phyloP scores from a whole-genome alignment of 2,113 vertebrate genomes.

The Hypocryptadius cinnamomeus region DNA sequence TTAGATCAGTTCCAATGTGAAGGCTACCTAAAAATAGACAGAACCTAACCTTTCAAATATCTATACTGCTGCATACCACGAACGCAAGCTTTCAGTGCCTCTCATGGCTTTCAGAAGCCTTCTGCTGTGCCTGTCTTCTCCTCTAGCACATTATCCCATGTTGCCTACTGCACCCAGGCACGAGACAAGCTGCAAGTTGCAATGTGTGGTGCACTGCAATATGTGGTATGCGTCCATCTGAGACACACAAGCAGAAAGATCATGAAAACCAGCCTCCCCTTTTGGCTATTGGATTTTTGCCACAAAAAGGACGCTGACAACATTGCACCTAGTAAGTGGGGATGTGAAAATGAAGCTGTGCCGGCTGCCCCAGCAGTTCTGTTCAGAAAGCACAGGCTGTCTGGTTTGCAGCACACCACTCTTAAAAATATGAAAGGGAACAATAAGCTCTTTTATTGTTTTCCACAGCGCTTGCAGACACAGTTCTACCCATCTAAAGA shows the following conservation, averaged over 20 bases:
- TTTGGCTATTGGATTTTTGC: background rate
- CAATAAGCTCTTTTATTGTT: constrained; percentile 16
- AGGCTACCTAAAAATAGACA: constrained; percentile 69
- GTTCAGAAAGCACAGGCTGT: background rate
- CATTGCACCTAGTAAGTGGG: background rate
- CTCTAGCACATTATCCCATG: background rate
- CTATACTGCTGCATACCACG: constrained; percentile 44
- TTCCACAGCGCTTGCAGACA: background rate
- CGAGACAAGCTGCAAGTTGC: background rate
- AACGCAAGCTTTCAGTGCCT: constrained; percentile 17
- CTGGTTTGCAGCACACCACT: background rate
- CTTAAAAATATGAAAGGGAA: background rate
- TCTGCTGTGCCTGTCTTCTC: constrained; percentile 18
- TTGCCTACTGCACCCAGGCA: background rate
- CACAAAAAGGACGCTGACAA: background rate
- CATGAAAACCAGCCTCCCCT: background rate
- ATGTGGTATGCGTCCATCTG: background rate
- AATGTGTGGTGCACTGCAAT: background rate
- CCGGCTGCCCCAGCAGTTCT: background rate
- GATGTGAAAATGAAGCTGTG: background rate
- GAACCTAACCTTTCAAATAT: constrained; percentile 61
- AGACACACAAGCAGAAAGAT: background rate
- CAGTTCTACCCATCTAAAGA: background rate
- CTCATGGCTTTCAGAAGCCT: constrained; percentile 38
- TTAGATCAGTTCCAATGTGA: constrained; percentile 47